Conservation (phyloP, 1,140 invertebrate genomes). For the Chironomus tepperi region DNA sequence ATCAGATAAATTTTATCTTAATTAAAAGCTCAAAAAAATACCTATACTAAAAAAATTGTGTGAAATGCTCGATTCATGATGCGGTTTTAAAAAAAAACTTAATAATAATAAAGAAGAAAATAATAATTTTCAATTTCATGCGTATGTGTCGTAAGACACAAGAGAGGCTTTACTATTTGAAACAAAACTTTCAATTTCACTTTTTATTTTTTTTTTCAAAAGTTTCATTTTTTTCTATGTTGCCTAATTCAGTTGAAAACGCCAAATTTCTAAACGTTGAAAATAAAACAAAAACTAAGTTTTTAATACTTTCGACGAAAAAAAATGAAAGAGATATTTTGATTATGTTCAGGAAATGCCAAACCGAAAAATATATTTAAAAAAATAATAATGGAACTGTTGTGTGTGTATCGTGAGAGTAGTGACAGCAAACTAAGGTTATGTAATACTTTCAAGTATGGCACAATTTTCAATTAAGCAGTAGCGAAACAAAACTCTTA, state of each 20-base stretch:
- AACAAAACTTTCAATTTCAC: conserved; percentile 11
- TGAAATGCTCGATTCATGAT: neutral
- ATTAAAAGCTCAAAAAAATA: too few species aligned
- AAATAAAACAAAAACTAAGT: neutral
- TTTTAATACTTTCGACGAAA: neutral
- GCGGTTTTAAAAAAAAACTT: neutral
- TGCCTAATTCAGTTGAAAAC: neutral
- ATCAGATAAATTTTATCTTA: too few species aligned
- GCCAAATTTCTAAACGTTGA: neutral
- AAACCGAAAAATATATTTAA: too few species aligned
- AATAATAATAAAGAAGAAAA: neutral
- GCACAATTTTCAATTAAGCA: neutral
- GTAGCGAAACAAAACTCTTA: too few species aligned
- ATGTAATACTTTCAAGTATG: conserved; percentile 13
- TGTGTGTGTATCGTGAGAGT: conserved; percentile 3
- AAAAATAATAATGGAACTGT: too few species aligned
- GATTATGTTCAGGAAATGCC: neutral
- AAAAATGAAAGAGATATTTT: neutral
- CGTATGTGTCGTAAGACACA: conserved; percentile 4
- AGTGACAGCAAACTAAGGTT: neutral
- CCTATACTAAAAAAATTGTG: neutral
- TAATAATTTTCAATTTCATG: neutral
- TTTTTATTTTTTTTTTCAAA: neutral
- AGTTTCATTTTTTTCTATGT: neutral
- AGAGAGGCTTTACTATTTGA: neutral